Evolutionary conservation across 2,888 invertebrate genomes (phyloP), one percentile per base, ranked within the genome.

Genomic region (Euspilapteryx auroguttella): DNA sequence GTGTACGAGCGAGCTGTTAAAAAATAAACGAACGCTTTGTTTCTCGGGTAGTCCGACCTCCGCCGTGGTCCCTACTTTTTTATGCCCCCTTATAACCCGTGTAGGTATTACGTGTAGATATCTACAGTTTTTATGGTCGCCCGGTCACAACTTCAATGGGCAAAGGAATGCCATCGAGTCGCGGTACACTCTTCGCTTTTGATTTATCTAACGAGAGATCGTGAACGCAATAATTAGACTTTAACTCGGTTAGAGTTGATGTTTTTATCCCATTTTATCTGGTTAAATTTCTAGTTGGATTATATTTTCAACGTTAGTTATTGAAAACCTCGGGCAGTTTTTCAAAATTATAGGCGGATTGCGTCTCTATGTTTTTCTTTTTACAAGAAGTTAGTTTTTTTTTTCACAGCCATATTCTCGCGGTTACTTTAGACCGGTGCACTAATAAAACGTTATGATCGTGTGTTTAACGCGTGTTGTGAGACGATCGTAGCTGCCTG

Each of bases 1-100:
- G 69, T 73, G 65, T 65, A 68, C 66, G 62, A 53, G 64, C 65
- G 62, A 73, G 75, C 75, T 75, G 75, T 75, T 75, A 75, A 75
- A 75, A 75, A 75, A 75, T 75, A 75, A 75, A 73, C 64, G 66
- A 73, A 62, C 52, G 64, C 71, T 73, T 75, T 75, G 75, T 73
- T 75, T 73, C 73, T 75, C 69, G 69, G 66, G 69, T 68, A 71
- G 73, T 68, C 71, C 73, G 75, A 73, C 73, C 73, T 73, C 73
- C 73, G 69, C 58, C 63, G 73, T 66, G 66, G 66, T 61, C 68
- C 63, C 64, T 58, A 56, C 59, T 68, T 75, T 73, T 75, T 73
- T 73, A 66, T 71, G 61, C 61, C 62, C 62, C 64, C 68, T 68
- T 73, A 68, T 73, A 73, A 69, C 73, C 68, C 62, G 73, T 68